Evolutionary conservation across 2,113 vertebrate genomes (phyloP).

Genomic region (Elephas maximus): DNA sequence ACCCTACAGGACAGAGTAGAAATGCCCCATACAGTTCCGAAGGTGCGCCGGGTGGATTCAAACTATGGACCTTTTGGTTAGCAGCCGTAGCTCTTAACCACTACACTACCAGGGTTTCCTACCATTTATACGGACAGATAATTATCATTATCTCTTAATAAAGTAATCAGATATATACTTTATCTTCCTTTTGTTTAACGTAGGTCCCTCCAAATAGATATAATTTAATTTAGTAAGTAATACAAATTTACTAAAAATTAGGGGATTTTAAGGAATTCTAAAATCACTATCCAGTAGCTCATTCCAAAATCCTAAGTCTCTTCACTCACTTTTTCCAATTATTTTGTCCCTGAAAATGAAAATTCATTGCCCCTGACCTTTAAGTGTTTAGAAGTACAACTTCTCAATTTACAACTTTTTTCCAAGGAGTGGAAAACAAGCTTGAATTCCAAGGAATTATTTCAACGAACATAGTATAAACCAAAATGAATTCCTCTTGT

Average conservation of each 20-base stretch:
- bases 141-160: background rate
- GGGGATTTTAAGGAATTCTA: background rate
- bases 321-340: background rate
- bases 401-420: constrained; percentile 31
- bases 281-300: background rate
- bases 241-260: background rate
- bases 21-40: too few species aligned
- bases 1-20: too few species aligned
- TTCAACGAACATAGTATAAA: background rate
- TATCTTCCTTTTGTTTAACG: background rate
- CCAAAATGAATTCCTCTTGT: background rate
- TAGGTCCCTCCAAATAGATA: background rate
- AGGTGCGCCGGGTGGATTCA: too few species aligned
- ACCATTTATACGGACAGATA: background rate
- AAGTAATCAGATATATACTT: background rate
- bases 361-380: background rate
- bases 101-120: background rate
- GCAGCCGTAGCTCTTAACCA: too few species aligned
- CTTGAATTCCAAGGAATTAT: background rate
- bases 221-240: background rate
- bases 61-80: too few species aligned
- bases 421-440: constrained; percentile 18
- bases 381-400: background rate
- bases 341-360: constrained; percentile 33
- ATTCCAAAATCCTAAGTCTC: background rate